Conservation (phyloP, 2,888 invertebrate genomes). For the Rhopalosiphum nymphaeae region DNA sequence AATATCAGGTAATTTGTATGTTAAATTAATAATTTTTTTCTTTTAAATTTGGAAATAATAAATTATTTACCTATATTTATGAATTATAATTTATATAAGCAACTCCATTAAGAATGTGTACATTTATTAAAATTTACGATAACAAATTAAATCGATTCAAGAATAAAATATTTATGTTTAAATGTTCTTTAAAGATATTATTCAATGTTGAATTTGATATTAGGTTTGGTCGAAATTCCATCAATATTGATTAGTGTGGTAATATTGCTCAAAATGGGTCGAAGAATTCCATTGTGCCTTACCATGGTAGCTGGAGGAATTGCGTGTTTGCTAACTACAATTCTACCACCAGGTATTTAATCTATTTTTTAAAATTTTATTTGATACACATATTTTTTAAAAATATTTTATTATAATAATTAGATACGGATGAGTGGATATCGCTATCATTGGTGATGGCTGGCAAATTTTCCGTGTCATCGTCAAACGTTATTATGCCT, state of each 20-base stretch:
- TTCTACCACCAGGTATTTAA: slow-evolving; percentile 66
- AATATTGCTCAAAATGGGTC: slow-evolving; percentile 80
- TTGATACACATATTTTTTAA: no score
- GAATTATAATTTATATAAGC: not conserved
- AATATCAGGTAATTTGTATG: slow-evolving; percentile 71
- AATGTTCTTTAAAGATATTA: not conserved
- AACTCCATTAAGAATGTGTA: not conserved
- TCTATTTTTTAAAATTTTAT: not conserved
- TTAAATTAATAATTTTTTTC: not conserved
- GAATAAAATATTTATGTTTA: not conserved
- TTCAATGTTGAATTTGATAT: slow-evolving; percentile 67
- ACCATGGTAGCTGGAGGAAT: slow-evolving; percentile 79
- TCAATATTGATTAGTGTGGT: slow-evolving; percentile 83
- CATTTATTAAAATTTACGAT: not conserved
- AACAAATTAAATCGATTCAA: not conserved
- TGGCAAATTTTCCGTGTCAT: slow-evolving; percentile 84
- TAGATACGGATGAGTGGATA: slow-evolving; percentile 72
- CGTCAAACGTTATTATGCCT: slow-evolving; percentile 84
- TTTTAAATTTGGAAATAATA: not conserved
- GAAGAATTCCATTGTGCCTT: slow-evolving; percentile 80
- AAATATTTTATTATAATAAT: not conserved
- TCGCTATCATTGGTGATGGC: slow-evolving; percentile 83
- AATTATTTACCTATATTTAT: not conserved
- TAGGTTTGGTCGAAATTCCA: slow-evolving; percentile 83
- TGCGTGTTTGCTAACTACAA: slow-evolving; percentile 75